phyloP scores from a whole-genome alignment of 2,113 vertebrate genomes.

The Periophthalmus modestus region DNA sequence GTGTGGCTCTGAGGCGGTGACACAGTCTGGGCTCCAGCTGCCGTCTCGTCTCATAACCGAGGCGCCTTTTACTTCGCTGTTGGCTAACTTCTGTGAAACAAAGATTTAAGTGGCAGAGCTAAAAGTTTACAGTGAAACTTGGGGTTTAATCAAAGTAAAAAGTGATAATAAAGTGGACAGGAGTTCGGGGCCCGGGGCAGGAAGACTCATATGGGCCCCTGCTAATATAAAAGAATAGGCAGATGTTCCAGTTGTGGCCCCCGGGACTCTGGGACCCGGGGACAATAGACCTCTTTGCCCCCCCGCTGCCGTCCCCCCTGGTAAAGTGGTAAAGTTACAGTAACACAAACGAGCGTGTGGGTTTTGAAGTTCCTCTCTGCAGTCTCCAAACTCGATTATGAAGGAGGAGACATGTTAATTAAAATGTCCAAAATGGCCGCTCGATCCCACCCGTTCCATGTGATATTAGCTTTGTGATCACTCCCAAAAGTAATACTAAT shows the following conservation, averaged over 20 bases:
- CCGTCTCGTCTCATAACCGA: conserved; percentile 19
- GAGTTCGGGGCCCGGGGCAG: no score
- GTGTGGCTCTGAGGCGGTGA: conserved; percentile 7
- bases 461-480: not conserved
- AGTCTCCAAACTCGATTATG: not conserved
- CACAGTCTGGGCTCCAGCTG: conserved; percentile 29
- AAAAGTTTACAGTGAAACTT: not conserved
- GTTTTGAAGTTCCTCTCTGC: not conserved
- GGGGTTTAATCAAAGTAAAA: not conserved
- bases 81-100: no score
- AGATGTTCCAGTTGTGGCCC: no score
- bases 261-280: no score
- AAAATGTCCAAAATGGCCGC: no score
- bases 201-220: no score
- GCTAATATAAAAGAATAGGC: no score
- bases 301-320: no score
- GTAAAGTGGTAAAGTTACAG: no score
- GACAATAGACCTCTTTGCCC: no score
- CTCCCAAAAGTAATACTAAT: no score
- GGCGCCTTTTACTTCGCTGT: not conserved
- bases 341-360: not conserved
- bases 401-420: not conserved
- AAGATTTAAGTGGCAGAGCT: not conserved
- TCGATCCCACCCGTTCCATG: not conserved
- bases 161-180: not conserved